These are phyloP conservation scores for Sebastes trivittatus DNA, from an alignment of 2,797 vertebrate species.

Conservation along the genomic window DNA sequence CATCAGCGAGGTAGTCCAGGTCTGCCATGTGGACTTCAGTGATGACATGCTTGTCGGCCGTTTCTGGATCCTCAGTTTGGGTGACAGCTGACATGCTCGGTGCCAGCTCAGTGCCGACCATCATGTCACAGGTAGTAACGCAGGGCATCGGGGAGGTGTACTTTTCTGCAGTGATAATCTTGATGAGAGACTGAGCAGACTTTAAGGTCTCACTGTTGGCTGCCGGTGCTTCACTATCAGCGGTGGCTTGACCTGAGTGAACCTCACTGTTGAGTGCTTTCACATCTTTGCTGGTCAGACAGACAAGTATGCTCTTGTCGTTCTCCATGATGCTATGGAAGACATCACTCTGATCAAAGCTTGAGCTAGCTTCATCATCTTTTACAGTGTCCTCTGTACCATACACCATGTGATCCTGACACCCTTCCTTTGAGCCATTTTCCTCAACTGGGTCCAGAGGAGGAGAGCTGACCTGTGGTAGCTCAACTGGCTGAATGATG, in stretches of 20 bases:
- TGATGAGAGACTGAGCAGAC: constrained; percentile 8
- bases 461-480: not conserved
- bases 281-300: not conserved
- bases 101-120: constrained; percentile 9
- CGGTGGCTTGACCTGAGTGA: not conserved
- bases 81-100: constrained; percentile 12
- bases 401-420: not conserved
- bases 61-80: constrained; percentile 54
- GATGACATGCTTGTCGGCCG: constrained; percentile 59
- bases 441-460: not conserved
- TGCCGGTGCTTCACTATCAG: not conserved
- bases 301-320: constrained; percentile 22
- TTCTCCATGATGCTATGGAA: constrained; percentile 45
- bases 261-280: accelerated
- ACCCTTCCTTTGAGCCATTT: not conserved
- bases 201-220: constrained; percentile 12
- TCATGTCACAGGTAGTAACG: not conserved
- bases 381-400: not conserved
- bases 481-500: not conserved
- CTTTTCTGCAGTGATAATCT: not conserved
- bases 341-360: not conserved
- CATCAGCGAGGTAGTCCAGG: constrained; percentile 72
- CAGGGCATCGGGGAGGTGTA: not conserved
- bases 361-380: not conserved
- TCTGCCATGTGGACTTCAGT: constrained; percentile 77